Evolutionary conservation across 2,797 vertebrate genomes (phyloP).

Genomic region (Acanthurus tractus): DNA sequence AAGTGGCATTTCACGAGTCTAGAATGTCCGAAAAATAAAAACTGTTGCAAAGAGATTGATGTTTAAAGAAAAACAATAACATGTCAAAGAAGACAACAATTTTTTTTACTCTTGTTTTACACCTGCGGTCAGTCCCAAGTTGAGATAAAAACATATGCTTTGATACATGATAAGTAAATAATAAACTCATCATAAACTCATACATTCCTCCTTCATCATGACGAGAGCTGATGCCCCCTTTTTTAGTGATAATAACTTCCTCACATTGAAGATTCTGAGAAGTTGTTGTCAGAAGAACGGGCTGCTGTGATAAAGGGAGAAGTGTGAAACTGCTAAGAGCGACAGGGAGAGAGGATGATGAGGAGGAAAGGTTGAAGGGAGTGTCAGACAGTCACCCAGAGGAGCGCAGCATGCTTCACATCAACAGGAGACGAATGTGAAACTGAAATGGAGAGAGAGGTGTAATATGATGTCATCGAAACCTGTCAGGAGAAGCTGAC

Average conservation of each 20-base stretch:
- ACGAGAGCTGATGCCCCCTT: not conserved
- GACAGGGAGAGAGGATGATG: constrained; percentile 35
- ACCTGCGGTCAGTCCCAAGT: no score
- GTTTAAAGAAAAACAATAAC: no score
- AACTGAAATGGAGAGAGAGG: constrained; percentile 24
- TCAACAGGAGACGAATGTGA: constrained; percentile 26
- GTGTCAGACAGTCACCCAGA: constrained; percentile 55
- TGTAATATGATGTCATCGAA: constrained; percentile 43
- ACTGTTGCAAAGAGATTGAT: no score
- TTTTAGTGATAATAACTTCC: constrained; percentile 5
- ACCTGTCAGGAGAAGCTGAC: constrained; percentile 21
- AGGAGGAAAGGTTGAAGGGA: constrained; percentile 40
- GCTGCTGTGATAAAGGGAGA: constrained; percentile 37
- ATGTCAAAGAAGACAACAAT: no score
- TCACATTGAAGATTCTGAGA: constrained; percentile 2
- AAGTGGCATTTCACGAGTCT: no score
- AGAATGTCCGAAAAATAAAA: no score
- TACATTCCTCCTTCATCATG: not conserved
- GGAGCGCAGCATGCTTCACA: constrained; percentile 29
- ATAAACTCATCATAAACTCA: not conserved
- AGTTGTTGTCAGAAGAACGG: constrained; percentile 26
- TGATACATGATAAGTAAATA: no score
- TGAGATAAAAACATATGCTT: no score
- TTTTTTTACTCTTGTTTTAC: no score
- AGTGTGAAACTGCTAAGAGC: constrained; percentile 58